Conservation (phyloP, 2,113 vertebrate species). For the Dinomys branickii region DNA sequence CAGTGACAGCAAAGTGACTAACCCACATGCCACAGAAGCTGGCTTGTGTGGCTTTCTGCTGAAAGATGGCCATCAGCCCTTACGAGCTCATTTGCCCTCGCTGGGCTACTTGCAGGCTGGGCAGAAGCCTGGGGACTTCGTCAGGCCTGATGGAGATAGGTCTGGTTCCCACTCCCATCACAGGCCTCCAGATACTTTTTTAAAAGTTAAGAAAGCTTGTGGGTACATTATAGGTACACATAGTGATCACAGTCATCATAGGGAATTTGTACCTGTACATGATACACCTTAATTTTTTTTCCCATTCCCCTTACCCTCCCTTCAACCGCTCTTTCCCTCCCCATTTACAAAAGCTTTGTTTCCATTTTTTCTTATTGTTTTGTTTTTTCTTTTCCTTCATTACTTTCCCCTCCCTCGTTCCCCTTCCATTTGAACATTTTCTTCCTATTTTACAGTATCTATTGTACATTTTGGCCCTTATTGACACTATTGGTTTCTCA, state of each 20-base stretch:
- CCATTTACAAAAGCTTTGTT: background rate
- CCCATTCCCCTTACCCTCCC: background rate
- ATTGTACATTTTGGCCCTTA: background rate
- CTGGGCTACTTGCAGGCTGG: background rate
- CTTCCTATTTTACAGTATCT: background rate
- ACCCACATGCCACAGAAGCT: background rate
- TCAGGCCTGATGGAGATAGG: background rate
- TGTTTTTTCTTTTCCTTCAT: background rate
- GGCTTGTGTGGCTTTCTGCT: background rate
- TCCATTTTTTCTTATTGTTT: background rate
- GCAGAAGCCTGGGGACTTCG: background rate
- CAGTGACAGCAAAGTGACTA: background rate
- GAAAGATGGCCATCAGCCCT: background rate
- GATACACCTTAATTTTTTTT: background rate
- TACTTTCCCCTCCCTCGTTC: background rate
- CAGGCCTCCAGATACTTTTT: background rate
- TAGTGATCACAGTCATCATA: background rate
- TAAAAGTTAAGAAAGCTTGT: background rate
- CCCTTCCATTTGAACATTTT: background rate
- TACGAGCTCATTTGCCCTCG: rapidly evolving
- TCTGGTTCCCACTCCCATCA: background rate
- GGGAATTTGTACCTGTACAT: background rate
- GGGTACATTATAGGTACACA: background rate
- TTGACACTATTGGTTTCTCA: background rate
- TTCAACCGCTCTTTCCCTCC: background rate